Conservation (phyloP, 2,797 vertebrate species). For the Propithecus perrieri region DNA sequence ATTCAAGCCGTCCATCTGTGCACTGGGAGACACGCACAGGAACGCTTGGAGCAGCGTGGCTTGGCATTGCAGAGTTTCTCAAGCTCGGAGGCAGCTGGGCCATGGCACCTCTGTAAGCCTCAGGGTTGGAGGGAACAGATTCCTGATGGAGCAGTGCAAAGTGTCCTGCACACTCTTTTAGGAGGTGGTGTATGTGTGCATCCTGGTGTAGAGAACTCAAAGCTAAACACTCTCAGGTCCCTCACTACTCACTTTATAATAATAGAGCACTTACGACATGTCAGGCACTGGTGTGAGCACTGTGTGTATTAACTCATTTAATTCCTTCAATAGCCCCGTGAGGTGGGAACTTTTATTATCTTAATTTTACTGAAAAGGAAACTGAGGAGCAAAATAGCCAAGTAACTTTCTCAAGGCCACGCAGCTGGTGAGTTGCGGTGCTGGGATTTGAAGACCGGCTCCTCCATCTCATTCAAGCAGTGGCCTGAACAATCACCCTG, state of each 20-base stretch:
- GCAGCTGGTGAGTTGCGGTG: background rate
- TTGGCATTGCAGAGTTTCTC: background rate
- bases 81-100: background rate
- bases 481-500: background rate
- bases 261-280: background rate
- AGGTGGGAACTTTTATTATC: background rate
- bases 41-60: background rate
- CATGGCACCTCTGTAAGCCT: background rate
- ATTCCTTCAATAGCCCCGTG: background rate
- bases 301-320: background rate
- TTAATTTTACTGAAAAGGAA: constrained; percentile 28
- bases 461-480: background rate
- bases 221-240: background rate
- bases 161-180: background rate
- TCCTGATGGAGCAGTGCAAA: background rate
- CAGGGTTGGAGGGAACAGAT: no score
- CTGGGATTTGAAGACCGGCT: background rate
- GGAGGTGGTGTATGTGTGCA: background rate
- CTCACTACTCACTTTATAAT: background rate
- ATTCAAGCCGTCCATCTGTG: background rate
- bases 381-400: background rate
- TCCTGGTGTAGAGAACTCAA: background rate
- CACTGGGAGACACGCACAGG: background rate
- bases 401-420: background rate
- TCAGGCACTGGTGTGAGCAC: background rate